Percentiles rank a stretch among this genome's conserved stretches.
phyloP scores from a whole-genome alignment of 1,140 invertebrate genomes.

The Samia ricini region DNA sequence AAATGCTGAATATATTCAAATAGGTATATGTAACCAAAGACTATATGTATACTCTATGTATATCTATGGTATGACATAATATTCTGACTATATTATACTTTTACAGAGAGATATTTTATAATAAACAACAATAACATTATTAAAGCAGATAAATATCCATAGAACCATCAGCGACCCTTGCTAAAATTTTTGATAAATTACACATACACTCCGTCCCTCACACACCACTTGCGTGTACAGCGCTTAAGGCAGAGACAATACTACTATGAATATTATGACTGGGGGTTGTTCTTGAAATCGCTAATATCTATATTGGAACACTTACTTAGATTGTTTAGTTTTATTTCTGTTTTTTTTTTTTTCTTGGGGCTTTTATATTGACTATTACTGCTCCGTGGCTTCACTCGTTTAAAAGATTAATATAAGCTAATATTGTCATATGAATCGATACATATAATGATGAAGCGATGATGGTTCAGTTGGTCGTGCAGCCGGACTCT shows the following conservation, averaged over 20 bases:
- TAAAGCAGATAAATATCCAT: background rate
- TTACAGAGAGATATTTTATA: background rate
- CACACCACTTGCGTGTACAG: background rate
- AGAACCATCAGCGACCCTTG: background rate
- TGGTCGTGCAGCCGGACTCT: no score
- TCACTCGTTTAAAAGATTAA: background rate
- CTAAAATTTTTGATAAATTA: background rate
- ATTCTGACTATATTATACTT: no score
- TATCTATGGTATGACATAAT: no score
- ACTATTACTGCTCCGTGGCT: background rate
- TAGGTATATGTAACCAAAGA: no score
- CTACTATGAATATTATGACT: background rate
- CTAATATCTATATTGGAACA: background rate
- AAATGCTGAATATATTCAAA: no score
- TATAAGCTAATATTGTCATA: background rate
- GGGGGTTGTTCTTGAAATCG: background rate
- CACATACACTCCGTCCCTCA: background rate
- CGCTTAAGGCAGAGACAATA: background rate
- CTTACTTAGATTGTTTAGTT: background rate
- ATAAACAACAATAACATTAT: background rate
- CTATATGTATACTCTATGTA: no score
- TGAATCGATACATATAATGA: no score
- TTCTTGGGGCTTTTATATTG: background rate
- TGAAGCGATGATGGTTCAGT: no score
- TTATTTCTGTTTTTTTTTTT: background rate